Conservation (phyloP, 2,113 vertebrate species). For the Pluvianellus socialis region DNA sequence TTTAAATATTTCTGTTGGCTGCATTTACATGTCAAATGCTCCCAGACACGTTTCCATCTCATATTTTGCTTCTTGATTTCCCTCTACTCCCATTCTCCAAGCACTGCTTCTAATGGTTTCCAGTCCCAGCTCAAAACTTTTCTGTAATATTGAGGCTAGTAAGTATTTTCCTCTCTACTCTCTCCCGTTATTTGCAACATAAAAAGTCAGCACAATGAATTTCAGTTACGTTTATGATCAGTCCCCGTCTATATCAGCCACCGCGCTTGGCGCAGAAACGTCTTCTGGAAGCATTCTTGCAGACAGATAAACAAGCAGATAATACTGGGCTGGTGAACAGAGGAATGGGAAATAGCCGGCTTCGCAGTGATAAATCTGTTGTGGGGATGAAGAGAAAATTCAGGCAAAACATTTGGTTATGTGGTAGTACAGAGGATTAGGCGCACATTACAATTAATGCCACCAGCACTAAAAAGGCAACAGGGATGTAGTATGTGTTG, state of each 20-base stretch:
- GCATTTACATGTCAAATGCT: neutral
- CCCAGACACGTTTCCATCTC: neutral
- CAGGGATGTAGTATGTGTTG: conserved; percentile 71
- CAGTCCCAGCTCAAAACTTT: neutral
- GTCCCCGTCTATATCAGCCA: conserved; percentile 1
- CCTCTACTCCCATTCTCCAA: neutral
- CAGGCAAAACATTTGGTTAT: conserved; percentile 48
- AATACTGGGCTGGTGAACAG: neutral
- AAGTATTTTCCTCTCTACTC: neutral
- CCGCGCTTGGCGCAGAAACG: conserved; percentile 13
- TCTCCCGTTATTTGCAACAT: conserved; percentile 20
- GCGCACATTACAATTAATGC: conserved; percentile 71
- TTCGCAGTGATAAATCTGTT: conserved; percentile 31
- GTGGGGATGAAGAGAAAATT: neutral
- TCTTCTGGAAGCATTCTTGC: conserved; percentile 46
- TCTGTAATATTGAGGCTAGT: neutral
- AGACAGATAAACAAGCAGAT: conserved; percentile 35
- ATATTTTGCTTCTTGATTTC: conserved; percentile 34
- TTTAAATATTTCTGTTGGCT: conserved; percentile 19
- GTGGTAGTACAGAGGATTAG: conserved; percentile 31
- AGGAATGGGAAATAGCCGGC: conserved; percentile 43
- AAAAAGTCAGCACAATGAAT: conserved; percentile 37
- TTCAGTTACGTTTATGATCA: conserved; percentile 59
- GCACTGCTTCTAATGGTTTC: neutral
- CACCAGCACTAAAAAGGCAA: conserved; percentile 70